Evolutionary conservation across 2,113 vertebrate species (phyloP).

Genomic region (Grantiella picta): DNA sequence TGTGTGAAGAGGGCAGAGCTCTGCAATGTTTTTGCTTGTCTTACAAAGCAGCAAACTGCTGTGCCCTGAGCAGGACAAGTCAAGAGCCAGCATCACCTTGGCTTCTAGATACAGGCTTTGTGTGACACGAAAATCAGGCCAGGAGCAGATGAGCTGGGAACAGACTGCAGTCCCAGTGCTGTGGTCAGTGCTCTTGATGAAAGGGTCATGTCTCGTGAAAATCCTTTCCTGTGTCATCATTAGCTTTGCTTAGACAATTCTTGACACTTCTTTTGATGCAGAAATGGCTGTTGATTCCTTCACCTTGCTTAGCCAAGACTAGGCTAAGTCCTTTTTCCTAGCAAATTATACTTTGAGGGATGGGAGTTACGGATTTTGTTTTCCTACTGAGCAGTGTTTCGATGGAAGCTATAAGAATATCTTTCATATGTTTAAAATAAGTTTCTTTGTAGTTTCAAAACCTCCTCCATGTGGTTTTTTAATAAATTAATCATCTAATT

Average conservation of each 20-base stretch:
- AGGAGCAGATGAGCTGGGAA: neutral
- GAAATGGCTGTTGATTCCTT: neutral
- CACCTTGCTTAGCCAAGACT: neutral
- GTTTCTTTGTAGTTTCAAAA: neutral
- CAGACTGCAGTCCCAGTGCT: neutral
- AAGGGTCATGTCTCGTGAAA: neutral
- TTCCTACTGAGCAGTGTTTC: neutral
- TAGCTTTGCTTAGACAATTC: neutral
- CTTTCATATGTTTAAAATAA: neutral
- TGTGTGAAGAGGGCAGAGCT: neutral
- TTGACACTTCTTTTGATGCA: neutral
- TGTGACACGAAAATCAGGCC: rapidly evolving
- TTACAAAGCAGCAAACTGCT: neutral
- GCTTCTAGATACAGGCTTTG: neutral
- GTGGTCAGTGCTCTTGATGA: neutral
- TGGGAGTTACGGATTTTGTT: neutral
- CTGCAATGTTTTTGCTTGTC: neutral
- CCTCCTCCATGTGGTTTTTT: neutral
- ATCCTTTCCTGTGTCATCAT: neutral
- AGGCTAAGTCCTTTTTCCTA: neutral
- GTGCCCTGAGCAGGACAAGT: neutral
- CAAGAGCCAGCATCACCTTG: neutral
- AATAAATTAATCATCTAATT: neutral
- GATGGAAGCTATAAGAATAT: neutral
- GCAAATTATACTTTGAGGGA: neutral